phyloP scores from a whole-genome alignment of 2,888 invertebrate species.

The Nasonovia ribisnigri region DNA sequence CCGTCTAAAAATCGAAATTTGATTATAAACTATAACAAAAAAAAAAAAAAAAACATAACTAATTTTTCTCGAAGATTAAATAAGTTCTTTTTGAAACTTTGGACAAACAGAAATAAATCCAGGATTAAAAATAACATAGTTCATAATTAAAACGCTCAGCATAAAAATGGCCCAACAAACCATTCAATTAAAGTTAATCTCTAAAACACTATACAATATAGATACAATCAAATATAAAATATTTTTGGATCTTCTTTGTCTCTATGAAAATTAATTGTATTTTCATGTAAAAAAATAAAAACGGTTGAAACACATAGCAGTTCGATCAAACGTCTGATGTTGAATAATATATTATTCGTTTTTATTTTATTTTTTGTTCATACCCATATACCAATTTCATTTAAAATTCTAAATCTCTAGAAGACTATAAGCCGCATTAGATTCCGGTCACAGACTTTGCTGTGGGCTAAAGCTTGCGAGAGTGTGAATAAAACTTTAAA shows the following conservation, averaged over 20 bases:
- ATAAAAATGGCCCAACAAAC: not conserved
- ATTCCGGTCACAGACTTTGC: slow-evolving; percentile 27
- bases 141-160: not conserved
- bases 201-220: not conserved
- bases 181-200: not conserved
- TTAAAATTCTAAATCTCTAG: slow-evolving; percentile 42
- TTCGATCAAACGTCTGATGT: not conserved
- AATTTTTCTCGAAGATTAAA: not conserved
- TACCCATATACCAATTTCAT: not conserved
- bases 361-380: not conserved
- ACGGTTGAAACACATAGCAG: not conserved
- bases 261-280: not conserved
- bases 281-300: not conserved
- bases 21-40: no score
- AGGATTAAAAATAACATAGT: not conserved
- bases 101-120: not conserved
- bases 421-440: not conserved
- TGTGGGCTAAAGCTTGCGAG: not conserved
- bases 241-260: not conserved
- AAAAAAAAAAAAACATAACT: not conserved
- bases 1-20: not conserved
- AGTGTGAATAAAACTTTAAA: slow-evolving; percentile 51
- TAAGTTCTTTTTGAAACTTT: not conserved
- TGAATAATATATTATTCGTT: slow-evolving; percentile 45
- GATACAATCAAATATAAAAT: not conserved